A percentile compares a stretch with the other conserved stretches of the same genome.
These are phyloP conservation scores for Ochropleura leucogaster DNA, from an alignment of 2,888 invertebrate species.

Conservation along the genomic window DNA sequence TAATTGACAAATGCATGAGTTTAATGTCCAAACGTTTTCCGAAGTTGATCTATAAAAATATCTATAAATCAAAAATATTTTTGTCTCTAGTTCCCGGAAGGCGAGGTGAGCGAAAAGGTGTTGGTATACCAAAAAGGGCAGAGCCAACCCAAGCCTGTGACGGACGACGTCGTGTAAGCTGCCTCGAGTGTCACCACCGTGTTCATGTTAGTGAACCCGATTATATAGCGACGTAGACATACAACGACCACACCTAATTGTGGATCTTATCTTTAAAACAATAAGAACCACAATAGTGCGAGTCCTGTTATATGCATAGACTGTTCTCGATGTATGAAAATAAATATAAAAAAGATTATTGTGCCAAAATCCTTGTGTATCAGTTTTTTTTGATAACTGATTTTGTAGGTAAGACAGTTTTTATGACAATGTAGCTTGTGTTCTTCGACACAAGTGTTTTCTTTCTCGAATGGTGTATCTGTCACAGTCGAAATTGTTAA, in stretches of 20 bases:
- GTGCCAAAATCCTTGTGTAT: conserved; percentile 34
- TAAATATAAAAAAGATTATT: background rate
- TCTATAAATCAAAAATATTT: background rate
- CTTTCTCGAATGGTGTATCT: background rate
- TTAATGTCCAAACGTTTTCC: background rate
- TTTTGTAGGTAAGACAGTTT: background rate
- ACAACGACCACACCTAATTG: conserved; percentile 16
- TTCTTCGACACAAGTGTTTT: background rate
- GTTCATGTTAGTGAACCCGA: conserved; percentile 56
- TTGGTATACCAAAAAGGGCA: conserved; percentile 80
- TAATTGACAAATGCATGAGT: background rate
- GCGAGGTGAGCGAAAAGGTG: conserved; percentile 83
- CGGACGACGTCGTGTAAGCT: conserved; percentile 75
- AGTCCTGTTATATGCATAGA: conserved; percentile 49
- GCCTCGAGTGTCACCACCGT: conserved; percentile 11
- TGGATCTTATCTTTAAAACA: conserved; percentile 2
- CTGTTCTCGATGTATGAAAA: conserved; percentile 28
- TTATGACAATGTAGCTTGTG: background rate
- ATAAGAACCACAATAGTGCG: conserved; percentile 39
- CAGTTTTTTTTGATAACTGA: conserved; percentile 13
- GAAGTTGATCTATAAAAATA: background rate
- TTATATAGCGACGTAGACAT: conserved; percentile 44
- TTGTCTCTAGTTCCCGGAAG: conserved; percentile 82
- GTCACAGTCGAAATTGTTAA: too few relatives aligned
- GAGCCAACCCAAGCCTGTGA: conserved; percentile 62